Evolutionary conservation across 1,140 invertebrate genomes (phyloP), one percentile per base, ranked within the genome.

Genomic region (Arion vulgaris): DNA sequence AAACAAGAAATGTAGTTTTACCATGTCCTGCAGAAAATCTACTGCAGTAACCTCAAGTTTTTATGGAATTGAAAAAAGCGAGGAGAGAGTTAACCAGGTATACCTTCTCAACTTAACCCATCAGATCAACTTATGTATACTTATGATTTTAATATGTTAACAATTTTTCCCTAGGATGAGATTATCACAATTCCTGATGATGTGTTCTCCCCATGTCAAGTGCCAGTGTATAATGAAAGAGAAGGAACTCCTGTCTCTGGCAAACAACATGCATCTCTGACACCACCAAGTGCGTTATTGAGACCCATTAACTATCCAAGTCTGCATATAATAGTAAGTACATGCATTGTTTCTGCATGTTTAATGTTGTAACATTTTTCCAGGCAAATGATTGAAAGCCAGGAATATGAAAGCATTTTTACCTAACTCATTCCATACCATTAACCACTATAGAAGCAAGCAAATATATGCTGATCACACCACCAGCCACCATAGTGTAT

Each of bases 281-380:
- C 78, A 45, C 90, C 91, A 72, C 91, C 92, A 34, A 84, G 85
- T 45, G 87, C 90, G 17, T 83, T 92, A 26, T 91, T 91, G 84
- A 86, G 89, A 57, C 88, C 91, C n/a, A 90, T 91, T 68, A 87
- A 91, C 76, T 92, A 92, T 84, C 91, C 91, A 78, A 85, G 89
- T 51, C 83, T 92, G 19, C 91, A 92, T 85, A 91, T 92, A 66
- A 92, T 92, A 90, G 92, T 92, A 86, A 88, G 90, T 88, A 32
- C 1, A 34, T 9, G 26, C 23, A 68, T 9, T 34, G 23, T 9
- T 68, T 5, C 23, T 68, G 4, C 5, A 9, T n/a, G 34, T n/a
- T 68, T 68, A n/a, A n/a, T 34, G 23, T 68, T 28, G 23, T 34
- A 68, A 23, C 62, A 68, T n/a, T 28, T 28, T 68, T 28, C 34